Evolutionary conservation across 2,797 vertebrate species (phyloP).

Genomic region (Florisuga fusca): DNA sequence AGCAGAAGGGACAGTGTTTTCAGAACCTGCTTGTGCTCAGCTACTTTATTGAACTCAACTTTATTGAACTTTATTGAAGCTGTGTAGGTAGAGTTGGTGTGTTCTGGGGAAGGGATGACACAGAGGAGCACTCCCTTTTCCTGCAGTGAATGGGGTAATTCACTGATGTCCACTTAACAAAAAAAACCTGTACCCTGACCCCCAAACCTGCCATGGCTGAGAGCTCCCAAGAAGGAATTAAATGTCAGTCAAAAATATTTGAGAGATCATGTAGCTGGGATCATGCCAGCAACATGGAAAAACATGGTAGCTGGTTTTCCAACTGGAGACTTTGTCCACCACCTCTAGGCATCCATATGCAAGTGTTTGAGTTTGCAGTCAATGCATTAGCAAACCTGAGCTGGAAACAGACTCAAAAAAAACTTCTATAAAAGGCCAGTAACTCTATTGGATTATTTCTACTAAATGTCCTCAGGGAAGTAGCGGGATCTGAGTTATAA

Average conservation of each 20-base stretch:
- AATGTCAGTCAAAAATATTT: background rate
- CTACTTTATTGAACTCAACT: background rate
- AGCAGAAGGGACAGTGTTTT: background rate
- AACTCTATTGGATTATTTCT: background rate
- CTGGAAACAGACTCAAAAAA: background rate
- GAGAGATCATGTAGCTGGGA: background rate
- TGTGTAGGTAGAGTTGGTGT: too few species aligned
- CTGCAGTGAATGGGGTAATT: background rate
- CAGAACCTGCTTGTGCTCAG: background rate
- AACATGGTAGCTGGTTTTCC: background rate
- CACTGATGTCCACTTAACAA: background rate
- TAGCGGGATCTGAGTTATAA: background rate
- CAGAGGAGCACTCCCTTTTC: background rate
- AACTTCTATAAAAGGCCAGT: background rate
- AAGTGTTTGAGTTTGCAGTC: background rate
- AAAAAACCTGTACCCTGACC: background rate
- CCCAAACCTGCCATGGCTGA: background rate
- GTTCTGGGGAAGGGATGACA: background rate
- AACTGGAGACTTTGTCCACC: rapidly evolving
- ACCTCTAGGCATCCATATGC: background rate
- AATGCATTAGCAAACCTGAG: background rate
- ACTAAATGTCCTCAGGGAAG: rapidly evolving
- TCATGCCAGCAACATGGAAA: background rate
- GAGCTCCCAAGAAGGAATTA: background rate
- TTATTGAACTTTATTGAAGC: background rate